A percentile compares a stretch with the other conserved stretches of the same genome.
These are phyloP conservation scores for Boloria selene DNA, from an alignment of 2,888 invertebrate genomes.

Conservation along the genomic window DNA sequence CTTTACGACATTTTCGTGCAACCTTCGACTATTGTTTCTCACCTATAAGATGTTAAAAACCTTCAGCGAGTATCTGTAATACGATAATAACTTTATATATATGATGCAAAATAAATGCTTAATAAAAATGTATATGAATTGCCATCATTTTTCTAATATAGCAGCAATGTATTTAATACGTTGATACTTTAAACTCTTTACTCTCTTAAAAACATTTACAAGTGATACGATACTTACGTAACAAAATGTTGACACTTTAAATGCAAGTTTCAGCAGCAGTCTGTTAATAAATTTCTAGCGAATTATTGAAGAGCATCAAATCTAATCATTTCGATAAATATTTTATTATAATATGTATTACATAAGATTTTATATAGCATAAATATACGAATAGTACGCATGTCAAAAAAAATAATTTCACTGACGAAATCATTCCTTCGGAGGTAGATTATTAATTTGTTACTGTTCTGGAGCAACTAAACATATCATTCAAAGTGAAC, in stretches of 20 bases:
- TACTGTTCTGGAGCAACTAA: too few relatives aligned
- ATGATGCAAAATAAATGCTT: too few relatives aligned
- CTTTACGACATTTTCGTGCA: conserved; percentile 35
- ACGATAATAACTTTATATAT: not conserved
- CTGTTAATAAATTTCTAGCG: conserved; percentile 32
- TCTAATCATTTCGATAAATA: conserved; percentile 9
- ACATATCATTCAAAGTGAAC: too few relatives aligned
- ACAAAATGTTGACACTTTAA: conserved; percentile 31
- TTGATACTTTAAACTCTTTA: conserved; percentile 8
- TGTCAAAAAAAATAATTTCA: too few relatives aligned
- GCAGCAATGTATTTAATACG: not conserved
- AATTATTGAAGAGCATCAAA: conserved; percentile 33
- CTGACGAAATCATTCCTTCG: too few relatives aligned
- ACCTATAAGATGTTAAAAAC: not conserved
- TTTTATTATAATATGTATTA: too few relatives aligned
- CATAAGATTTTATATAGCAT: too few relatives aligned
- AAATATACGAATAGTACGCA: too few relatives aligned
- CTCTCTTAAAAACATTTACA: conserved; percentile 14
- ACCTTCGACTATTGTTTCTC: conserved; percentile 13
- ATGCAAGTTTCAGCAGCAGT: conserved; percentile 34
- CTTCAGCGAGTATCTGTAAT: conserved; percentile 9
- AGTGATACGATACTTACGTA: conserved; percentile 22
- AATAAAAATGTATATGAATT: too few relatives aligned
- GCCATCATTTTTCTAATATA: too few relatives aligned
- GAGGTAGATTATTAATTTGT: too few relatives aligned